These are phyloP conservation scores for Vipera ursinii DNA, from an alignment of 2,797 vertebrate genomes.

Conservation along the genomic window DNA sequence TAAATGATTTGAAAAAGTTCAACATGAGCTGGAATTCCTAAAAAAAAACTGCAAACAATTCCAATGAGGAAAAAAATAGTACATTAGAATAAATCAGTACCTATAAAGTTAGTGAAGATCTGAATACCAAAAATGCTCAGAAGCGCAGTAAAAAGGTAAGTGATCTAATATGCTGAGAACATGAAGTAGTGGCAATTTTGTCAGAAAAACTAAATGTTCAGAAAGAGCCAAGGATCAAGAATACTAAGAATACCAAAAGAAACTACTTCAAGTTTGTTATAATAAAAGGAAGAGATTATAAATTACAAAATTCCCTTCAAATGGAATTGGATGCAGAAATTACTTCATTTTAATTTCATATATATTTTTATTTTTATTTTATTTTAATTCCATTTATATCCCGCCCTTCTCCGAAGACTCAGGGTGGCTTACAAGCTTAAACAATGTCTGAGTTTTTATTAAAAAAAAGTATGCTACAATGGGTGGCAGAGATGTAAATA, in stretches of 20 bases:
- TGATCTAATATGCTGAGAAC: not conserved
- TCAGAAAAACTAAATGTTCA: not conserved
- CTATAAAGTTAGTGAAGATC: not conserved
- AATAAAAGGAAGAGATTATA: not conserved
- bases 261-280: not conserved
- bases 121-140: not conserved
- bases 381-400: too few relatives aligned
- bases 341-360: not conserved
- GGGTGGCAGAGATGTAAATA: not conserved
- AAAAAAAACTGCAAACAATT: not conserved
- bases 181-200: not conserved
- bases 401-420: too few relatives aligned
- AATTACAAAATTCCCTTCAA: not conserved
- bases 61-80: not conserved
- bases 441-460: not conserved
- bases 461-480: not conserved
- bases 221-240: not conserved
- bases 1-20: not conserved
- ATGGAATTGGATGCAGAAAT: not conserved
- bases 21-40: not conserved
- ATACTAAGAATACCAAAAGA: not conserved
- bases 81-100: not conserved
- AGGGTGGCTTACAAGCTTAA: too few relatives aligned
- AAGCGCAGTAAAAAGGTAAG: not conserved
- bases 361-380: too few relatives aligned